These are phyloP conservation scores for Caranx melampygus DNA, from an alignment of 2,113 vertebrate genomes.

Conservation along the genomic window DNA sequence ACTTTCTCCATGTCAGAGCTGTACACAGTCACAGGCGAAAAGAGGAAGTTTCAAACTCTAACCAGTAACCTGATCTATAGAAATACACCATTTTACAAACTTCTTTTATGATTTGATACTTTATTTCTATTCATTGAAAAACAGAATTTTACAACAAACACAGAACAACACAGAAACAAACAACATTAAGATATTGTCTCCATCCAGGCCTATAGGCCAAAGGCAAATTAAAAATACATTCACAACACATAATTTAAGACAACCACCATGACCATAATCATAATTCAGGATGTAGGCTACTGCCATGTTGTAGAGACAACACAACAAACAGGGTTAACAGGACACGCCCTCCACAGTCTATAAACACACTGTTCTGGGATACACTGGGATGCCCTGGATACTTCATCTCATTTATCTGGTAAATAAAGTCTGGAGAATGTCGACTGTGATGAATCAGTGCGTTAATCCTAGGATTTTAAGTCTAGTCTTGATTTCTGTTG, in stretches of 20 bases:
- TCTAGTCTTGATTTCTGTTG: not conserved
- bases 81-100: no score
- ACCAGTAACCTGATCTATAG: no score
- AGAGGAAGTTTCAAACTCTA: no score
- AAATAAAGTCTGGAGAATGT: not conserved
- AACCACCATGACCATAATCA: slow-evolving; percentile 6
- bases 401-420: not conserved
- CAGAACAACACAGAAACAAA: slow-evolving; percentile 3
- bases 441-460: not conserved
- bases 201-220: not conserved
- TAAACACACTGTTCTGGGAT: slow-evolving; percentile 21
- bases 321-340: slow-evolving; percentile 23
- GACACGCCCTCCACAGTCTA: slow-evolving; percentile 24
- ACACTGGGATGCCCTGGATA: slow-evolving; percentile 10
- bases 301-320: not conserved
- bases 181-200: slow-evolving; percentile 21
- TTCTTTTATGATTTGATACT: no score
- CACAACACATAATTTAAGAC: slow-evolving; percentile 28
- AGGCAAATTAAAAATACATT: slow-evolving; percentile 39
- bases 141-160: not conserved
- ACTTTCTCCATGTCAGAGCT: no score
- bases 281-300: slow-evolving; percentile 20
- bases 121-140: no score
- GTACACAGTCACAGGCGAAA: no score
- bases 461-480: not conserved